These are phyloP conservation scores for Epizoanthus fatuus DNA, from an alignment of 92 coral and sea anemone genomes.

Conservation along the genomic window DNA sequence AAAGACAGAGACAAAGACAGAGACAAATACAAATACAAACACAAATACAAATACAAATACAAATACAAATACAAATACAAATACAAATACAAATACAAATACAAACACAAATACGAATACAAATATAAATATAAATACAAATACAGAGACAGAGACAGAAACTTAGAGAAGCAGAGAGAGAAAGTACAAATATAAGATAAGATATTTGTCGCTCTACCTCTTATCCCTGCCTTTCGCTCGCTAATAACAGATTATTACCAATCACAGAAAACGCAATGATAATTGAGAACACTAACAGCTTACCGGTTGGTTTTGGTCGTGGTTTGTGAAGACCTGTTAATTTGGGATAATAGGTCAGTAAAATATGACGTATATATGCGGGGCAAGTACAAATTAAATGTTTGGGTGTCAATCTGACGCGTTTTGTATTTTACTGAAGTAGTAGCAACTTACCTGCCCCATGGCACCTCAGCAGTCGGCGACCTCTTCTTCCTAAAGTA, in stretches of 20 bases:
- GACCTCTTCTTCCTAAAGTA: constrained; percentile 34
- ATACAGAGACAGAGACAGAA: not conserved
- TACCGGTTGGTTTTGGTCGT: constrained; percentile 48
- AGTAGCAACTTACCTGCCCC: constrained; percentile 22
- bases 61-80: not conserved
- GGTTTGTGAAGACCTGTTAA: constrained; percentile 20
- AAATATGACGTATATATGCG: not conserved
- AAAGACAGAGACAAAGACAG: not conserved
- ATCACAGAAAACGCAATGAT: no score
- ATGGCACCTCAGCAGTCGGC: constrained; percentile 9
- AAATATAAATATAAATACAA: not conserved
- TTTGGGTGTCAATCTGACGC: not conserved
- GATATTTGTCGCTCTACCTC: not conserved
- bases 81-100: not conserved
- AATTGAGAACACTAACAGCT: no score
- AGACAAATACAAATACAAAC: not conserved
- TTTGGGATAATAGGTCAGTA: not conserved
- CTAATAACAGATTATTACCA: no score
- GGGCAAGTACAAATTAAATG: not conserved
- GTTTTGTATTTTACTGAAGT: not conserved
- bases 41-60: not conserved
- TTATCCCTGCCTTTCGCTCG: not conserved
- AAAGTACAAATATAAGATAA: not conserved
- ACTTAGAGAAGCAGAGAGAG: not conserved
- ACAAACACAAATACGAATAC: not conserved